Evolutionary conservation across 2,888 invertebrate genomes (phyloP).

Genomic region (Cheiracanthium punctorium): DNA sequence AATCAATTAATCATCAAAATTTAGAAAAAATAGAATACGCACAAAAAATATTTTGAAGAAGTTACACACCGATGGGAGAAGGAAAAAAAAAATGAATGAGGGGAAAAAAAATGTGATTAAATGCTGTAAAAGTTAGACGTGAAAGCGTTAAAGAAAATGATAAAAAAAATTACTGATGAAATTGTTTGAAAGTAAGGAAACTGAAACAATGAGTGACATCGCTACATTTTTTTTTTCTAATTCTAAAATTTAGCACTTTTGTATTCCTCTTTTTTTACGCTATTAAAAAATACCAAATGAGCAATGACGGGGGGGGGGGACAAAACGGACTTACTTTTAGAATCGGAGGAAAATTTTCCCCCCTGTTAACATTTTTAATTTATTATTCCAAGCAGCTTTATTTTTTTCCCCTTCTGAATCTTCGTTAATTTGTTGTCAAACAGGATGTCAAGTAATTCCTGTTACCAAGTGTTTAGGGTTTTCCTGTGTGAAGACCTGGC

Average conservation of each 20-base stretch:
- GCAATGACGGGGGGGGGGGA: conserved; percentile 31
- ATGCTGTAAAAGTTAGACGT: conserved; percentile 52
- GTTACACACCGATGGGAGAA: conserved; percentile 20
- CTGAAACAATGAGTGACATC: conserved; percentile 68
- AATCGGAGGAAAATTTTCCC: conserved; percentile 32
- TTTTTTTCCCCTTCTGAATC: not conserved
- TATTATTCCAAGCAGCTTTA: conserved; percentile 42
- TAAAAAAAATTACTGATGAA: conserved; percentile 61
- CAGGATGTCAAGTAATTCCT: conserved; percentile 64
- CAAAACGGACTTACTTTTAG: not conserved
- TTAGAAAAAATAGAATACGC: conserved; percentile 32
- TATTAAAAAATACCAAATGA: conserved; percentile 63
- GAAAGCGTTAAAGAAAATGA: conserved; percentile 14
- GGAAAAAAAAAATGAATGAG: conserved; percentile 16
- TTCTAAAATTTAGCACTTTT: conserved; percentile 16
- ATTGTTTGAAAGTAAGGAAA: conserved; percentile 63
- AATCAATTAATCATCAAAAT: conserved; percentile 68
- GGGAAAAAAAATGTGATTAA: conserved; percentile 51
- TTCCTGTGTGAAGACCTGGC: conserved; percentile 41
- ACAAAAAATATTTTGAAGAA: conserved; percentile 44
- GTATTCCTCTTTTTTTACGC: conserved; percentile 30
- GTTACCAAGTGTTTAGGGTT: conserved; percentile 59
- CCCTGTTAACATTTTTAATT: conserved; percentile 63
- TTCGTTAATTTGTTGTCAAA: conserved; percentile 64
- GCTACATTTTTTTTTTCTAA: conserved; percentile 22